Percentiles rank a stretch among this genome's conserved stretches.
phyloP scores from a whole-genome alignment of 2,113 vertebrate species.

The Xiphophorus couchianus region DNA sequence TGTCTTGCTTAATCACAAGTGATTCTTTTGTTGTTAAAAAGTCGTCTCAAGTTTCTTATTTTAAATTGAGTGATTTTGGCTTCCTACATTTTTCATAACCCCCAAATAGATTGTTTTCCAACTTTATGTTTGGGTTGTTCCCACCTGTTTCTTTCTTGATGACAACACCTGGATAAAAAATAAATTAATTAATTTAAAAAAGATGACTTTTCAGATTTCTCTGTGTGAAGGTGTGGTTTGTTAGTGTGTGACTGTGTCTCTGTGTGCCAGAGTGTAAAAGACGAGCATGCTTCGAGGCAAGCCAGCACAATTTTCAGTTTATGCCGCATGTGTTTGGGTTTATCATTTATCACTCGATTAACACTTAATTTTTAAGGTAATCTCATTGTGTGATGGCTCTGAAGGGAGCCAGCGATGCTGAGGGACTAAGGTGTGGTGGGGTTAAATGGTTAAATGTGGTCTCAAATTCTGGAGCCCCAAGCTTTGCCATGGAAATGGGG shows the following conservation, averaged over 20 bases:
- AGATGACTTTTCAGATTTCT: constrained; percentile 32
- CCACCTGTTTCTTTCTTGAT: constrained; percentile 45
- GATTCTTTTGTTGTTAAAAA: not conserved
- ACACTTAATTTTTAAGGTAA: constrained; percentile 1
- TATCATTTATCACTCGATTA: not conserved
- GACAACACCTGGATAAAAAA: constrained; percentile 53
- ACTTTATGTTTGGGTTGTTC: not conserved
- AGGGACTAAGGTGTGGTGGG: constrained; percentile 56
- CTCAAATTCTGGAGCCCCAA: constrained; percentile 37
- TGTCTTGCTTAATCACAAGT: constrained; percentile 42
- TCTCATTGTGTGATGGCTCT: constrained; percentile 22
- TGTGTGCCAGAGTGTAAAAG: not conserved
- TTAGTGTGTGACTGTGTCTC: not conserved
- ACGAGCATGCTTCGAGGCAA: not conserved
- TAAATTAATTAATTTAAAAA: not conserved
- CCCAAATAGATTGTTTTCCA: not conserved
- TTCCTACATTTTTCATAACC: not conserved
- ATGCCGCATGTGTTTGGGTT: constrained; percentile 7
- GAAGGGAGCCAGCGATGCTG: constrained; percentile 27
- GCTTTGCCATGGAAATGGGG: constrained; percentile 45
- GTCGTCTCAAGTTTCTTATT: not conserved
- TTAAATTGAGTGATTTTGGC: constrained; percentile 1
- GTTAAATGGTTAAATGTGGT: constrained; percentile 58
- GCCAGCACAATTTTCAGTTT: not conserved
- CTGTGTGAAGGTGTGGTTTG: not conserved